Evolutionary conservation across 2,113 vertebrate species (phyloP), one percentile per base, ranked within the genome.

Genomic region (Heteronetta atricapilla): DNA sequence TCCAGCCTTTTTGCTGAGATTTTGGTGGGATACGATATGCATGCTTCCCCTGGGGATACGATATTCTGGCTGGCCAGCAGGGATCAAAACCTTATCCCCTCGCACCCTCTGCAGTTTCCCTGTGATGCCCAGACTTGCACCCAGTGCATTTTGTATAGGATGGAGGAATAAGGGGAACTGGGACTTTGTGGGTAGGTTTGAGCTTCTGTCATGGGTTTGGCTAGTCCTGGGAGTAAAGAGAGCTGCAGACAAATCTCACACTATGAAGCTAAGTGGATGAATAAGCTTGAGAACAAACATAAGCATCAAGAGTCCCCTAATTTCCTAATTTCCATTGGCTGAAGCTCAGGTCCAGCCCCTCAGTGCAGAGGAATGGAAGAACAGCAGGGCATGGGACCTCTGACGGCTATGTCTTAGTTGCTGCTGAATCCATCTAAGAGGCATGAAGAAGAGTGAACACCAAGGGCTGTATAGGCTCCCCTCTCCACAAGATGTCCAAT

Each of bases 91-190:
- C 34, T 17, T 2, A 0, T 1, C 20, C 33, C 8, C 6, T 55
- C 7, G 1, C 34, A 26, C 28, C 48, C 29, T 1, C 28, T 2
- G 1, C 3, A 33, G 8, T 7, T 14, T 20, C 20, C 13, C 50
- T 8, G 0, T 17, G 46, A 33, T 20, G 44, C 15, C 22, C 17
- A 12, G 15, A 11, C 42, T 11, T n/a, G 40, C n/a, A 16, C 33
- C 4, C 2, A 4, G 31, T 18, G 10, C 52, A 33, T 66, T 42
- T 66, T 83, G 17, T 12, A 74, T 29, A 3, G 44, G 25, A 5
- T n/a, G 44, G 50, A 36, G 8, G 1, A 10, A 23, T 0, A 42
- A 11, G 17, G 7, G 81, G 34, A 22, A 13, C 1, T 13, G 4
- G 77, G 25, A 10, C 34, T 3, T 25, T 3, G 20, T 18, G 13